Base-by-base conservation (phyloP, 2,113 vertebrate genomes). In the Lethenteron reissneri region DNA sequence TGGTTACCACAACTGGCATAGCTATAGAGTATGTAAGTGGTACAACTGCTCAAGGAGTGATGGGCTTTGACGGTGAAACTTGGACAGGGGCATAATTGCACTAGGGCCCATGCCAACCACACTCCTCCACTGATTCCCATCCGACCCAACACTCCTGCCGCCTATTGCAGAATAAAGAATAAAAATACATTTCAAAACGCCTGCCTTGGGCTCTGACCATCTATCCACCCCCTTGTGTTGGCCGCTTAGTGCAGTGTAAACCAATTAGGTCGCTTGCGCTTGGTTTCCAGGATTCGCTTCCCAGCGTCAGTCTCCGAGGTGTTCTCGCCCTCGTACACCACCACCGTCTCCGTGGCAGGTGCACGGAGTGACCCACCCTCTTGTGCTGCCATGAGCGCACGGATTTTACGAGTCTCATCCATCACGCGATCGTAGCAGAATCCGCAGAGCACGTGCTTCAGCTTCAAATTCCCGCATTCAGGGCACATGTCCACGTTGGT, bases 391-490 rank as follows among this genome's bases (percentile, higher is more conserved):
- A 97, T 95, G 80, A 89, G 83, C 2, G 73, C 68, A 70, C 86
- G 81, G 74, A 97, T 86, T 73, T 78, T 71, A 8, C 8, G 21
- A 0, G 89, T 92, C 79, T 99, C 95, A 72, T 70, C 80, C 74
- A 79, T 73, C 57, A 97, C 84, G 69, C 89, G 92, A 11, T 81
- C 77, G 1, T 95, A 95, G 79, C 95, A 99, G 73, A 84, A 87
- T 73, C 85, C 85, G 78, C 95, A 99, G 72, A 99, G 79, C 62
- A 85, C 25, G 0, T 97, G 87, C 62, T 94, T 99, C 83, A 84
- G 84, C 77, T 94, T 99, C 77, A 94, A 71, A 76, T 88, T 86
- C 72, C 92, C 92, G 76, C 95, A 99, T 75, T 89, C 86, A 12
- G 76, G 84, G 78, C 95, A 99, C 0, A 85, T 74, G 56, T 89